A percentile compares a stretch with the other conserved stretches of the same genome.
Conservation (phyloP, 2,888 invertebrate species). For the Micoletzkya japonica region DNA sequence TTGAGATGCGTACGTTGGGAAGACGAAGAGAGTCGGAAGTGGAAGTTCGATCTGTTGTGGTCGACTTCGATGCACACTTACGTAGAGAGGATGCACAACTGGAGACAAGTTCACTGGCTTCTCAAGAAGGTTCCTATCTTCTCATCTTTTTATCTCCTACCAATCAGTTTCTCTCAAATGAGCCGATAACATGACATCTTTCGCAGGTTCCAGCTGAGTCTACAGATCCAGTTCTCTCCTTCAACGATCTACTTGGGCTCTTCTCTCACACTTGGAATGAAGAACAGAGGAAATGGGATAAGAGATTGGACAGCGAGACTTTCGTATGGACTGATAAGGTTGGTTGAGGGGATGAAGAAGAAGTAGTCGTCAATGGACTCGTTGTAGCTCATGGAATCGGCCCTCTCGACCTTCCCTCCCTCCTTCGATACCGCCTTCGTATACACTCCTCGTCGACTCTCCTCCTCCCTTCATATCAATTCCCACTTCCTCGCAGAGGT, state of each 20-base stretch:
- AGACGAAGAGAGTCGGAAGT: slow-evolving; percentile 50
- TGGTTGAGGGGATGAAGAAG: too few relatives aligned
- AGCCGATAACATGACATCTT: not conserved
- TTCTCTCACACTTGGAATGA: slow-evolving; percentile 46
- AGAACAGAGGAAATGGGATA: slow-evolving; percentile 50
- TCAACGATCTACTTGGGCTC: slow-evolving; percentile 36
- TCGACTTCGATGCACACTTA: slow-evolving; percentile 61
- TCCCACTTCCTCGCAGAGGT: slow-evolving; percentile 51
- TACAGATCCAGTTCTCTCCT: slow-evolving; percentile 38
- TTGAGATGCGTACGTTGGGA: slow-evolving; percentile 29
- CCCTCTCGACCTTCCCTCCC: not conserved
- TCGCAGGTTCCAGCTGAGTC: slow-evolving; percentile 39
- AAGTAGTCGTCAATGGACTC: too few relatives aligned
- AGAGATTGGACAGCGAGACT: slow-evolving; percentile 48
- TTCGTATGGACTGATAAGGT: slow-evolving; percentile 50
- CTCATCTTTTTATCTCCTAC: not conserved
- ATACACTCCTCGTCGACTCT: slow-evolving; percentile 48
- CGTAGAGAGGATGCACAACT: slow-evolving; percentile 56
- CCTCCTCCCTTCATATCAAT: slow-evolving; percentile 50
- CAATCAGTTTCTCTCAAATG: not conserved
- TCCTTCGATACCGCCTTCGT: slow-evolving; percentile 33
- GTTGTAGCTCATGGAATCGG: not conserved
- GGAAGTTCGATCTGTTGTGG: slow-evolving; percentile 61
- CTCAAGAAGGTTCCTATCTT: slow-evolving; percentile 42
- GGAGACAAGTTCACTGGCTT: slow-evolving; percentile 63